Evolutionary conservation across 2,797 vertebrate species (phyloP).

Genomic region (Phoebastria nigripes): DNA sequence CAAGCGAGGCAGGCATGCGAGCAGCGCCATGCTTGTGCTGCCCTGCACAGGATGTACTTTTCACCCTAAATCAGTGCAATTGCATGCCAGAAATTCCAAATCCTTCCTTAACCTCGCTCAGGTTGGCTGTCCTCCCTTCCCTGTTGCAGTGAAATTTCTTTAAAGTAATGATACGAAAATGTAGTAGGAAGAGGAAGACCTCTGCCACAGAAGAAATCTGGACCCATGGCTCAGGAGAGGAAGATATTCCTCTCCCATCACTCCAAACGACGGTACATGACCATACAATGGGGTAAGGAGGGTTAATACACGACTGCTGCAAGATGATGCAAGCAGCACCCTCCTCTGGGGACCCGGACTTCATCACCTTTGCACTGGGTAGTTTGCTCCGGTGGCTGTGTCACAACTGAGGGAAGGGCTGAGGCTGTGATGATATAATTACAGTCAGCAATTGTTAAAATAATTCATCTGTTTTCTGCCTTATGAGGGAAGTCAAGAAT

Average conservation of each 20-base stretch:
- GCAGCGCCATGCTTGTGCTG: neutral
- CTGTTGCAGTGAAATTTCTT: neutral
- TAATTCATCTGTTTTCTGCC: neutral
- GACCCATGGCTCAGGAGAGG: neutral
- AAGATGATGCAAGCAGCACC: neutral
- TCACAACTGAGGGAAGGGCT: neutral
- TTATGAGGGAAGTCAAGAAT: neutral
- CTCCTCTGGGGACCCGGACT: neutral
- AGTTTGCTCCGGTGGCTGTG: neutral
- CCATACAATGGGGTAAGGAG: neutral
- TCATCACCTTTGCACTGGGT: neutral
- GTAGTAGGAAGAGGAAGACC: neutral
- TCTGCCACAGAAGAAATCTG: neutral
- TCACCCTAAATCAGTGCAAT: neutral
- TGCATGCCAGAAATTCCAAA: neutral
- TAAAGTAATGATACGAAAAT: neutral
- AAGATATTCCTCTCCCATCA: neutral
- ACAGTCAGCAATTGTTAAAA: neutral
- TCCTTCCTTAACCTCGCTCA: neutral
- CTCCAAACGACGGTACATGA: neutral
- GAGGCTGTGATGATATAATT: neutral
- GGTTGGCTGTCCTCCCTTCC: neutral
- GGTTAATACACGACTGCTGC: neutral
- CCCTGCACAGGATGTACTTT: rapidly evolving
- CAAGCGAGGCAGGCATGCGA: neutral